These are phyloP conservation scores for Anthopleura xanthogrammica DNA, from an alignment of 92 coral and sea anemone species.

Conservation along the genomic window DNA sequence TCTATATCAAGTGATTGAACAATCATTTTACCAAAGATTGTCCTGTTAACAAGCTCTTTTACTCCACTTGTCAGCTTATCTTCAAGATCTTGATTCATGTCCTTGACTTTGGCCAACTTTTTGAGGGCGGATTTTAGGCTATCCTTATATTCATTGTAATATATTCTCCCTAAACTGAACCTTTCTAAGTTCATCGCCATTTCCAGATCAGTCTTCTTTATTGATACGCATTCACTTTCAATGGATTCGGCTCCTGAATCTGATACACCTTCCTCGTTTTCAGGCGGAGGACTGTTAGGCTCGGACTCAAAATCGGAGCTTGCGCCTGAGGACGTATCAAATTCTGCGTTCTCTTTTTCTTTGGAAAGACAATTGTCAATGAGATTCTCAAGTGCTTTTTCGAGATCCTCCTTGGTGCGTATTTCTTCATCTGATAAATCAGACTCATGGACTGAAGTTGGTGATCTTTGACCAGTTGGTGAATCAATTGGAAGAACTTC, in stretches of 20 bases:
- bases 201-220: slow-evolving; percentile 67
- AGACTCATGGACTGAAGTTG: not conserved
- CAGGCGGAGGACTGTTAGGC: slow-evolving; percentile 31
- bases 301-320: slow-evolving; percentile 74
- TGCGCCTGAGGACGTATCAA: slow-evolving; percentile 78
- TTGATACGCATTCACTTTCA: slow-evolving; percentile 50
- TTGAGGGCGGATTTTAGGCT: slow-evolving; percentile 49
- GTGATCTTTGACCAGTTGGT: not conserved
- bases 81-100: slow-evolving; percentile 49
- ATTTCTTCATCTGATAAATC: slow-evolving; percentile 42
- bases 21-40: slow-evolving; percentile 39
- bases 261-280: slow-evolving; percentile 38
- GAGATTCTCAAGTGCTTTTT: slow-evolving; percentile 57
- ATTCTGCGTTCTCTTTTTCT: slow-evolving; percentile 41
- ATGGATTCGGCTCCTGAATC: slow-evolving; percentile 75
- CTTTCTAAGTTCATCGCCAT: slow-evolving; percentile 71
- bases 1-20: slow-evolving; percentile 18
- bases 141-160: slow-evolving; percentile 86
- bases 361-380: slow-evolving; percentile 36
- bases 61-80: slow-evolving; percentile 49
- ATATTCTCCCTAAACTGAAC: slow-evolving; percentile 82
- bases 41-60: slow-evolving; percentile 44
- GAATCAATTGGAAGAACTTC: not conserved
- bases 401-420: slow-evolving; percentile 56
- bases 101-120: slow-evolving; percentile 57